Percentiles rank a stretch among this genome's conserved stretches.
These are phyloP conservation scores for Notodonta dromedarius DNA, from an alignment of 2,888 invertebrate species.

Conservation along the genomic window DNA sequence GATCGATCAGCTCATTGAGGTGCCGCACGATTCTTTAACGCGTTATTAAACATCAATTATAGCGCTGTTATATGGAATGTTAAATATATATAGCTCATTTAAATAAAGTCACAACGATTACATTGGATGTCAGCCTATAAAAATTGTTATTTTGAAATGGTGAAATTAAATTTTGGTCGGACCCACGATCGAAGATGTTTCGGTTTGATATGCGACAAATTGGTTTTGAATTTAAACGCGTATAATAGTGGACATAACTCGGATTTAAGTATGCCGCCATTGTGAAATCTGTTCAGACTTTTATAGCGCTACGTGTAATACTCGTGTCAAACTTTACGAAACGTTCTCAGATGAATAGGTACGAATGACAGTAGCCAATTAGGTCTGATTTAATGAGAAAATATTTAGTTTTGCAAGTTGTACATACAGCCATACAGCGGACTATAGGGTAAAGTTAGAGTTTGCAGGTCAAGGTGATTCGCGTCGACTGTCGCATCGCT, in stretches of 20 bases:
- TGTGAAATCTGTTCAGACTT: neutral
- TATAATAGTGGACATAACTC: neutral
- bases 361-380: too few relatives aligned
- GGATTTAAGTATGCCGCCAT: neutral
- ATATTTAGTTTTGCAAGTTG: slow-evolving; percentile 25
- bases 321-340: slow-evolving; percentile 11
- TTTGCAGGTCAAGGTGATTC: slow-evolving; percentile 74
- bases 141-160: neutral
- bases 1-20: slow-evolving; percentile 31
- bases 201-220: neutral
- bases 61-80: slow-evolving; percentile 16
- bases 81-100: too few relatives aligned
- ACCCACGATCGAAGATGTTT: neutral
- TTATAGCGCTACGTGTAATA: neutral
- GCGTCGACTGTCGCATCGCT: slow-evolving; percentile 42
- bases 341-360: too few relatives aligned
- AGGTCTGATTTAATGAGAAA: neutral
- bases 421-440: slow-evolving; percentile 64
- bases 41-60: slow-evolving; percentile 36
- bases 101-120: too few relatives aligned
- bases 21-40: slow-evolving; percentile 29
- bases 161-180: neutral
- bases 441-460: slow-evolving; percentile 57
- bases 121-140: neutral
- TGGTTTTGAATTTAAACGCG: neutral